Evolutionary conservation across 2,113 vertebrate species (phyloP), one percentile per base, ranked within the genome.

Genomic region (Laterallus jamaicensis): DNA sequence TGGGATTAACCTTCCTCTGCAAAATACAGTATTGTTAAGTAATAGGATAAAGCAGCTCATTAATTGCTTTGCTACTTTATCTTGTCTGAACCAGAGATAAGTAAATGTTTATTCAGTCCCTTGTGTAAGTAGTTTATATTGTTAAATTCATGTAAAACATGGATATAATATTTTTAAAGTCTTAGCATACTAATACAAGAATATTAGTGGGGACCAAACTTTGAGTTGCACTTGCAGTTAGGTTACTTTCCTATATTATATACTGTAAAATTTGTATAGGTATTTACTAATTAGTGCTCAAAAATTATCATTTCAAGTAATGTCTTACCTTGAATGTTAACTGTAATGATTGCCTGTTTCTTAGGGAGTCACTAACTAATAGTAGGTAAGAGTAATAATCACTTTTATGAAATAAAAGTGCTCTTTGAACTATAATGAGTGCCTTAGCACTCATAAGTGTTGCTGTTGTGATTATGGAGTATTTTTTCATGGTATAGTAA

Each of bases 361-460:
- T 19, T 62, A 56, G 6, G 3, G 11, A 56, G 13, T 68, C 9
- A 9, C 71, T 66, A 77, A 54, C 3, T 24, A 54, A 37, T 2
- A 22, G 15, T 71, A 68, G 13, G 21, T 76, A 64, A 74, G 18
- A 80, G 63, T 22, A 92, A 47, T 29, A 47, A 71, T 18, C 1
- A 58, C 4, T 77, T 55, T 35, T 15, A 86, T 73, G 59, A 80
- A 81, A 49, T 26, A 40, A 20, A 89, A 82, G 1, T 49, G 18
- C 2, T 26, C 17, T 16, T 21, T 1, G 1, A 54, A 29, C 6
- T 66, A 24, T 31, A 82, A 70, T 35, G 19, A 71, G 40, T 69
- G 14, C 67, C 0, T 0, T 37, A 35, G 37, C 28, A 70, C 3
- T 44, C 7, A 22, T 63, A 59, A 32, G 4, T 49, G 12, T 8